phyloP scores from a whole-genome alignment of 2,113 vertebrate species.

The Patagioenas fasciata region DNA sequence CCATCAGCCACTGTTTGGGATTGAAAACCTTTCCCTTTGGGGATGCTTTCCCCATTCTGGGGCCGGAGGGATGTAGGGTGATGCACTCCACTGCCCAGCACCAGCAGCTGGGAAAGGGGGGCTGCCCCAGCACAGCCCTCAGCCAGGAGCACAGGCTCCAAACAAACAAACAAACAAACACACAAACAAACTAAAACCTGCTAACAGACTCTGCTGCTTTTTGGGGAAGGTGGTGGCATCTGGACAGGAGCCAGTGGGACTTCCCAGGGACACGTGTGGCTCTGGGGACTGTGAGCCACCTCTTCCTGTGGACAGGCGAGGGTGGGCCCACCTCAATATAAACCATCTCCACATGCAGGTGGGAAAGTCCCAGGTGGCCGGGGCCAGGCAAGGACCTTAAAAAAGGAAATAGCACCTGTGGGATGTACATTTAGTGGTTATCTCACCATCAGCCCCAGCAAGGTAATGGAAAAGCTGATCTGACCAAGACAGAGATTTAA shows the following conservation, averaged over 20 bases:
- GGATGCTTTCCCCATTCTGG: neutral
- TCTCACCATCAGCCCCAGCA: neutral
- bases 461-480: neutral
- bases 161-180: too few relatives aligned
- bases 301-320: neutral
- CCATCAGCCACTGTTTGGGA: accelerated
- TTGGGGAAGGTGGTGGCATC: neutral
- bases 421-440: neutral
- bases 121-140: too few relatives aligned
- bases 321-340: neutral
- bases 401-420: accelerated
- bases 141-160: too few relatives aligned
- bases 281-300: neutral
- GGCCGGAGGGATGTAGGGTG: accelerated
- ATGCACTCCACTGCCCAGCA: neutral
- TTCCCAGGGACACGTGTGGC: neutral
- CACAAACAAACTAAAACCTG: too few relatives aligned
- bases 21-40: neutral
- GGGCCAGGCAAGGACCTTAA: neutral
- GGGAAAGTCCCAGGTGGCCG: neutral
- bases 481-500: accelerated
- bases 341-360: neutral
- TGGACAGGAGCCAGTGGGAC: neutral
- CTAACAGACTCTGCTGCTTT: neutral
- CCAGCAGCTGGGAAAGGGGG: too few relatives aligned